These are phyloP conservation scores for Monochamus alternatus DNA, from an alignment of 2,888 invertebrate species.

Conservation along the genomic window DNA sequence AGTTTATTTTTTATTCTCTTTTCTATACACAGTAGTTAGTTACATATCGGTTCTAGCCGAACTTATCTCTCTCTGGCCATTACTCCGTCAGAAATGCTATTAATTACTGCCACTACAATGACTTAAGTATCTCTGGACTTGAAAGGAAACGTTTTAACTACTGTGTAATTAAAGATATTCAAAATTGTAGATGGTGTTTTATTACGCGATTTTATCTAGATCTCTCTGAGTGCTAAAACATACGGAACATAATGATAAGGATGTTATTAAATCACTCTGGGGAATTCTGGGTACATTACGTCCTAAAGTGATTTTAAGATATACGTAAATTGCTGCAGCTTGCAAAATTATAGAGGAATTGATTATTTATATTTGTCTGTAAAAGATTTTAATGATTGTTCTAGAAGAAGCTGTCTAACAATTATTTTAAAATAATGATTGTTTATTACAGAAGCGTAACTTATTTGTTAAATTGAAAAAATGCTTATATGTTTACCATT, in stretches of 20 bases:
- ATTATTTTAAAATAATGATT: too few species aligned
- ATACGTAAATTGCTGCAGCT: not conserved
- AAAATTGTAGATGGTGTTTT: constrained; percentile 15
- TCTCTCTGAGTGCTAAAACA: constrained; percentile 13
- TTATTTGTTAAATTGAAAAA: too few species aligned
- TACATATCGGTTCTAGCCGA: constrained; percentile 47
- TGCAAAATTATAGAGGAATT: too few species aligned
- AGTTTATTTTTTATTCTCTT: constrained; percentile 49
- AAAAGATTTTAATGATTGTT: too few species aligned
- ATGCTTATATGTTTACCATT: too few species aligned
- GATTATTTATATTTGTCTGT: too few species aligned
- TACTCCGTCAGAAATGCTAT: constrained; percentile 53
- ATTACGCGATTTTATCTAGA: constrained; percentile 12
- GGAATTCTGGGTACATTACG: not conserved
- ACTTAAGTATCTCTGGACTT: constrained; percentile 44
- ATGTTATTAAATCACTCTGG: constrained; percentile 9
- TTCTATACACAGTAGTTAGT: constrained; percentile 51
- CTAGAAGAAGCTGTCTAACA: too few species aligned
- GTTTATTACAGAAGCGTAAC: too few species aligned
- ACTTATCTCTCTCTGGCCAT: constrained; percentile 55
- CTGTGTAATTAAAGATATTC: constrained; percentile 36
- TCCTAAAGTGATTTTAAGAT: not conserved
- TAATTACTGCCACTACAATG: constrained; percentile 49
- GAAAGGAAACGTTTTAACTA: constrained; percentile 29
- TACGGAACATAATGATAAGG: not conserved